Percentiles rank a stretch among this genome's conserved stretches.
Conservation (phyloP, 2,888 invertebrate genomes). For the Drosophila bunnanda region DNA sequence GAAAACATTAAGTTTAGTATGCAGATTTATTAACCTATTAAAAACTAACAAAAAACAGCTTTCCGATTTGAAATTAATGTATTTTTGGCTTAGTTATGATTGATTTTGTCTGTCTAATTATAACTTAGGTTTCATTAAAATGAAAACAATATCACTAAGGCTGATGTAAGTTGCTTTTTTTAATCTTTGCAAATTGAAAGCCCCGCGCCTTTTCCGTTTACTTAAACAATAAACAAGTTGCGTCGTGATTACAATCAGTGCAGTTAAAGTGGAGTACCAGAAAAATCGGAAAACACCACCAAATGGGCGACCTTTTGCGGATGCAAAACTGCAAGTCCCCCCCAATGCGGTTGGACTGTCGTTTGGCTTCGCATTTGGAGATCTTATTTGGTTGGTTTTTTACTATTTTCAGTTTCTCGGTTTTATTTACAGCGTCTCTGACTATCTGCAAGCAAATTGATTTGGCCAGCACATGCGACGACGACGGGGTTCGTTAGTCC, state of each 20-base stretch:
- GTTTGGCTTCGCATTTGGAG: conserved; percentile 12
- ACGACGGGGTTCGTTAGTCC: conserved; percentile 21
- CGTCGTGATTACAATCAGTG: conserved; percentile 19
- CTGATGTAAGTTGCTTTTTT: neutral
- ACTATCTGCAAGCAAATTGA: conserved; percentile 28
- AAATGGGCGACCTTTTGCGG: conserved; percentile 19
- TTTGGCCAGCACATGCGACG: conserved; percentile 37
- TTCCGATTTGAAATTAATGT: neutral
- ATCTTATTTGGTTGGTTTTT: conserved; percentile 1
- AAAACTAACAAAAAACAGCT: neutral
- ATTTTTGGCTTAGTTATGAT: neutral
- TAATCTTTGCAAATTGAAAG: conserved; percentile 3
- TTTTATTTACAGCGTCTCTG: conserved; percentile 3
- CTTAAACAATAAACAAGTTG: conserved; percentile 20
- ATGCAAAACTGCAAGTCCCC: conserved; percentile 12
- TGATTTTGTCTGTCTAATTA: neutral
- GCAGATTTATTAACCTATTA: too few relatives aligned
- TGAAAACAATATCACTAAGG: neutral
- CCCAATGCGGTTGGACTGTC: neutral
- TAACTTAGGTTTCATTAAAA: neutral
- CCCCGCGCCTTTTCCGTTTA: conserved; percentile 1
- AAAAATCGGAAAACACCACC: neutral
- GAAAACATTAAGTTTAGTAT: too few relatives aligned
- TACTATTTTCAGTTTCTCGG: neutral
- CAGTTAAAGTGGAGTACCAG: conserved; percentile 7